These are phyloP conservation scores for Drosophila pallidifrons DNA, from an alignment of 1,140 invertebrate genomes.

Conservation along the genomic window DNA sequence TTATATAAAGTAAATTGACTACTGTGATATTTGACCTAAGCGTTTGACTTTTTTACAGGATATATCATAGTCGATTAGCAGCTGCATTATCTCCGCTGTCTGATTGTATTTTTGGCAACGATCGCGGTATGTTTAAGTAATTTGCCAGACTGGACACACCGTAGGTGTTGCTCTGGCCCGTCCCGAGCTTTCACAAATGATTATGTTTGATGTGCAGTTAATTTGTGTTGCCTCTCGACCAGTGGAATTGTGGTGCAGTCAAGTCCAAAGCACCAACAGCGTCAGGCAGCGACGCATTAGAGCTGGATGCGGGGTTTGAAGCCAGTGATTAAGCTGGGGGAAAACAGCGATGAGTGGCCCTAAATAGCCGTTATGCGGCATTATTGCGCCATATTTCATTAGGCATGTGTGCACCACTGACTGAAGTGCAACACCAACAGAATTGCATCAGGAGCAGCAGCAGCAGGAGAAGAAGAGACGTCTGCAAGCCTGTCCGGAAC, in stretches of 20 bases:
- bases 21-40: too few species aligned
- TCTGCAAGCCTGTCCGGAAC: slow-evolving; percentile 3
- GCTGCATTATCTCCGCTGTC: not conserved
- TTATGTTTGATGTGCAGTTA: slow-evolving; percentile 83
- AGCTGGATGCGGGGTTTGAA: slow-evolving; percentile 20
- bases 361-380: slow-evolving; percentile 80
- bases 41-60: slow-evolving; percentile 4
- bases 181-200: slow-evolving; percentile 80
- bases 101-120: slow-evolving; percentile 28
- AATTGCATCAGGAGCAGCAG: not conserved
- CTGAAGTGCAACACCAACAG: not conserved
- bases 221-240: slow-evolving; percentile 66
- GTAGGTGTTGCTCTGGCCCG: slow-evolving; percentile 67
- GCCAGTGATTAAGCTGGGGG: slow-evolving; percentile 30
- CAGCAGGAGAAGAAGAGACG: slow-evolving; percentile 19
- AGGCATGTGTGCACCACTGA: slow-evolving; percentile 51
- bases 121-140: slow-evolving; percentile 73
- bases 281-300: slow-evolving; percentile 75
- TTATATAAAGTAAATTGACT: too few species aligned
- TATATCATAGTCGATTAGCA: slow-evolving; percentile 6
- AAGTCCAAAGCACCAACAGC: slow-evolving; percentile 57
- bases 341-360: slow-evolving; percentile 62
- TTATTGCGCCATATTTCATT: slow-evolving; percentile 83
- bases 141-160: slow-evolving; percentile 66
- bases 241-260: slow-evolving; percentile 23